Conservation (phyloP, 2,113 vertebrate genomes). For the Anseranas semipalmata region DNA sequence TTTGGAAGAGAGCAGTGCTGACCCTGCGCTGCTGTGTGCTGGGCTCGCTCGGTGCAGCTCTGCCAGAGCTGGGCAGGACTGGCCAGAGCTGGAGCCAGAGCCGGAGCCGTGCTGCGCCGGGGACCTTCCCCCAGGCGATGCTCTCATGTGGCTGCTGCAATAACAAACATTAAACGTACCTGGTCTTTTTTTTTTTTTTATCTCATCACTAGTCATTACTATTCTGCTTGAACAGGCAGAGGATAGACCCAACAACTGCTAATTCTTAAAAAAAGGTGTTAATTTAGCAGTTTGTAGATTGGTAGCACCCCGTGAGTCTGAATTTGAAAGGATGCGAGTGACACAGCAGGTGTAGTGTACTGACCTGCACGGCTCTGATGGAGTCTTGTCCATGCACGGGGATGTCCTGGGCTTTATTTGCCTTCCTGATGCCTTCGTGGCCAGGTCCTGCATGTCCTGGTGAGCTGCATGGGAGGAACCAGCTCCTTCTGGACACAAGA, state of each 20-base stretch:
- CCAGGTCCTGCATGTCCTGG: accelerated
- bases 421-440: neutral
- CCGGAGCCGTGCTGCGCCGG: accelerated
- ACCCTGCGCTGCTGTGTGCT: too few relatives aligned
- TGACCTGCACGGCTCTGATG: too few relatives aligned
- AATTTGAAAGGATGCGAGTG: accelerated
- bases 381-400: accelerated
- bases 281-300: accelerated
- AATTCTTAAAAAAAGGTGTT: accelerated
- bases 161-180: neutral
- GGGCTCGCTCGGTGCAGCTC: accelerated
- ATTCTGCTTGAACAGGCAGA: neutral
- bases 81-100: too few relatives aligned
- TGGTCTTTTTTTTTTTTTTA: too few relatives aligned
- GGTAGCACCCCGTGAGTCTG: neutral
- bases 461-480: neutral
- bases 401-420: neutral
- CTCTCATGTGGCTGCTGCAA: neutral
- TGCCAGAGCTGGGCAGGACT: neutral
- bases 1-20: neutral
- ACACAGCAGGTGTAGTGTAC: neutral
- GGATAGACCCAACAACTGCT: accelerated
- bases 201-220: neutral
- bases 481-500: accelerated
- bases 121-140: neutral